These are phyloP conservation scores for Dusona sp. DNA, from an alignment of 2,888 invertebrate species.

Conservation along the genomic window DNA sequence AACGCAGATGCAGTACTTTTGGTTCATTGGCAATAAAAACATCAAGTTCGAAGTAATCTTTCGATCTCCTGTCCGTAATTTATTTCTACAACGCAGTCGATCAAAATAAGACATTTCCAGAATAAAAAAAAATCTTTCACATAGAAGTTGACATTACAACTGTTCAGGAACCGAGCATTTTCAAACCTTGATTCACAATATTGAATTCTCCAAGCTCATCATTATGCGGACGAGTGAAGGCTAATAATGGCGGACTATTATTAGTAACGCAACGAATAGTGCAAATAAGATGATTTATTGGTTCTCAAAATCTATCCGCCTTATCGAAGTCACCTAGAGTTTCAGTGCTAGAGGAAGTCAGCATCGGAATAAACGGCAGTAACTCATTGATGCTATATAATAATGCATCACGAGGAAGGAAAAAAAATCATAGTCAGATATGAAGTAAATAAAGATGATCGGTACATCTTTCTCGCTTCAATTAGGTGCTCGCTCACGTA, in stretches of 20 bases:
- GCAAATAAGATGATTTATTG: not conserved
- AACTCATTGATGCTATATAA: not conserved
- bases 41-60: too few relatives aligned
- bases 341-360: not conserved
- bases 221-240: not conserved
- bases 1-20: too few relatives aligned
- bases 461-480: constrained; percentile 35
- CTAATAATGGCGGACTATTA: not conserved
- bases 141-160: too few relatives aligned
- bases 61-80: too few relatives aligned
- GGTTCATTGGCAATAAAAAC: too few relatives aligned
- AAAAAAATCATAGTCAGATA: not conserved
- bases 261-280: not conserved
- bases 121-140: too few relatives aligned
- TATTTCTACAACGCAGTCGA: too few relatives aligned
- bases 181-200: not conserved
- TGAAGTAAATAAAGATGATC: constrained; percentile 17
- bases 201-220: not conserved
- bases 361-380: not conserved
- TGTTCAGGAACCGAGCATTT: too few relatives aligned
- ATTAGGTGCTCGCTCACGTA: constrained; percentile 61
- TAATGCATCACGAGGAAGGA: not conserved
- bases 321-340: not conserved
- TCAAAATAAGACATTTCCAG: too few relatives aligned
- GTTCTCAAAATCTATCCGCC: not conserved